Evolutionary conservation across 2,797 vertebrate species (phyloP), one percentile per base, ranked within the genome.

Genomic region (Micromesistius poutassou): DNA sequence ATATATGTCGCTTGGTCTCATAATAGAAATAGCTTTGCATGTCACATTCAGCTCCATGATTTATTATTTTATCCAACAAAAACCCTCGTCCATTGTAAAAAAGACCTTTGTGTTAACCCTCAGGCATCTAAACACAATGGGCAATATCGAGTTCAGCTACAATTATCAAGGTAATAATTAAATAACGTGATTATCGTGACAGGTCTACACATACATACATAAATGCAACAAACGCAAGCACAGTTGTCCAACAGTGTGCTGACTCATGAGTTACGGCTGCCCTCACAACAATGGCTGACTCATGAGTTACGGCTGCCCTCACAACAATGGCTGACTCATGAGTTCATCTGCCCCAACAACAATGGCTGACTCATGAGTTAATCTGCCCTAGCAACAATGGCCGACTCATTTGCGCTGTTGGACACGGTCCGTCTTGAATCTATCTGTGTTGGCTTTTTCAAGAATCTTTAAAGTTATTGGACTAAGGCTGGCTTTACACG

Each of bases 351-450:
- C 50, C 19, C 22, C 16, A 62, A 25, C 50, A 62, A n/a, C 50
- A 62, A 62, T 62, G 50, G 50, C 50, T 8, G 50, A 62, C 50
- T 62, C 50, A 22, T 50, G 14, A 5, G 46, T 87, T 85, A 13
- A 84, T 3, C 16, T 42, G 40, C 10, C 40, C 40, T 13, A 42
- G 14, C 40, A 42, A 42, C 40, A 42, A 42, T 42, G 55, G 55
- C 55, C 4, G n/a, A 62, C 55, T n/a, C 22, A 62, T n/a, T 62
- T 62, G 22, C n/a, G 7, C 22, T 62, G 6, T 62, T 62, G 9
- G 62, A 68, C 62, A 9, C n/a, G 25, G 14, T 68, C 62, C 9
- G n/a, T 6, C 25, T 28, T 28, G 25, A 9, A 16, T 68, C 25
- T 16, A 10, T 25, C 62, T 28, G 9, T 2, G 0, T 28, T 28